Conservation (phyloP, 2,113 vertebrate species). For the Zosterops lateralis region DNA sequence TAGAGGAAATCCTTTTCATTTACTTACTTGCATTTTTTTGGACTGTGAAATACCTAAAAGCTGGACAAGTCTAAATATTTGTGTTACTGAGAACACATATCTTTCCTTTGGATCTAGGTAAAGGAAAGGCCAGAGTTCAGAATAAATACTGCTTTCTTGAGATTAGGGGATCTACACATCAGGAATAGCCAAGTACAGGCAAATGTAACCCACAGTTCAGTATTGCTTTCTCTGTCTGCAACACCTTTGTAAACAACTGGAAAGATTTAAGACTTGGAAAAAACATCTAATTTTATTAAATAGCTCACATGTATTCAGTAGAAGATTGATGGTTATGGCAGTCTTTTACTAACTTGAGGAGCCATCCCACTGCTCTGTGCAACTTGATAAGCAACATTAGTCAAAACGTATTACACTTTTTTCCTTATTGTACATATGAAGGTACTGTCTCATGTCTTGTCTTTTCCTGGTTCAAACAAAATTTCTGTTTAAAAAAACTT, state of each 20-base stretch:
- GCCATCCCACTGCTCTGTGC: not conserved
- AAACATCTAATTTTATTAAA: not conserved
- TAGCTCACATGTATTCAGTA: not conserved
- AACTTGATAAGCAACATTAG: not conserved
- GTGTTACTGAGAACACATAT: not conserved
- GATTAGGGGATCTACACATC: not conserved
- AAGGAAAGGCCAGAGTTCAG: not conserved
- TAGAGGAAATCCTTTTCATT: not conserved
- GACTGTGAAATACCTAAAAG: not conserved
- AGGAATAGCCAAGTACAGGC: not conserved
- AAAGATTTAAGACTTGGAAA: not conserved
- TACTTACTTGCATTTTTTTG: not conserved
- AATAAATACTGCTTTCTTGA: not conserved
- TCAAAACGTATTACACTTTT: not conserved
- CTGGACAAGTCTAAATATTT: not conserved
- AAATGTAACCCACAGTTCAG: not conserved
- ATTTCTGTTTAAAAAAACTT: not conserved
- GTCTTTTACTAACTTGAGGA: not conserved
- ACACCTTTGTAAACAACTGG: not conserved
- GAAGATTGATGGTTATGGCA: not conserved
- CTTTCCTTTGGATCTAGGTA: not conserved
- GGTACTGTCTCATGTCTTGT: not conserved
- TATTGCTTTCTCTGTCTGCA: not conserved
- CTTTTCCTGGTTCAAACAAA: not conserved
- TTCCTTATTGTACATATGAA: not conserved